Conservation (phyloP, 2,888 invertebrate species). For the Suillia variegata region DNA sequence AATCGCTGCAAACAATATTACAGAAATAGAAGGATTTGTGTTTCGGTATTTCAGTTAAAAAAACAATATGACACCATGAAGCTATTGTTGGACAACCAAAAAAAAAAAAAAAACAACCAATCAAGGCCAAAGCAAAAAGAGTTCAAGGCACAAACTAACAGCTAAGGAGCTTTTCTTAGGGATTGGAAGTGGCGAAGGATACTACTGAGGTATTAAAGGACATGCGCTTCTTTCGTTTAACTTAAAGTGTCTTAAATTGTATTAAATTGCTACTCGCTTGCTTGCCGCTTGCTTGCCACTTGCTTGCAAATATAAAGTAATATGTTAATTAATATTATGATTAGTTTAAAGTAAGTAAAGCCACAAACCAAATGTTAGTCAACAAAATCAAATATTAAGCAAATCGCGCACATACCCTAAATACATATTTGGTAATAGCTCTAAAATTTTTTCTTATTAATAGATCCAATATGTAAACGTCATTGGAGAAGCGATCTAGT, state of each 20-base stretch:
- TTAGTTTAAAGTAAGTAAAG: neutral
- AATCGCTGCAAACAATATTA: constrained; percentile 65
- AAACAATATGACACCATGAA: no score
- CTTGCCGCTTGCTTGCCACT: no score
- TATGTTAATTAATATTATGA: neutral
- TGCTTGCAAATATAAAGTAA: no score
- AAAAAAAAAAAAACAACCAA: no score
- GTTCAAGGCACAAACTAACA: no score
- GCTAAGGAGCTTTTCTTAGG: no score
- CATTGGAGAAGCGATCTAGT: constrained; percentile 67
- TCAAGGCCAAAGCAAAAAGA: no score
- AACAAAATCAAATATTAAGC: no score
- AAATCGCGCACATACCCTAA: constrained; percentile 58
- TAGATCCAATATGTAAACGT: constrained; percentile 66
- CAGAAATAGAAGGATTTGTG: constrained; percentile 4
- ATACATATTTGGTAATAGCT: constrained; percentile 37
- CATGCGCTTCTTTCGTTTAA: no score
- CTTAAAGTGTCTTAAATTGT: neutral
- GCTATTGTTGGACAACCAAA: no score
- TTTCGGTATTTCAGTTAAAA: neutral
- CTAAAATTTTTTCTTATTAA: constrained; percentile 59
- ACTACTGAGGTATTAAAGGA: no score
- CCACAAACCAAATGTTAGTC: neutral
- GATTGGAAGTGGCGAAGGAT: no score
- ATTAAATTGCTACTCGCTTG: constrained; percentile 34